phyloP scores from a whole-genome alignment of 2,113 vertebrate genomes.

The Cygnus buccinator region DNA sequence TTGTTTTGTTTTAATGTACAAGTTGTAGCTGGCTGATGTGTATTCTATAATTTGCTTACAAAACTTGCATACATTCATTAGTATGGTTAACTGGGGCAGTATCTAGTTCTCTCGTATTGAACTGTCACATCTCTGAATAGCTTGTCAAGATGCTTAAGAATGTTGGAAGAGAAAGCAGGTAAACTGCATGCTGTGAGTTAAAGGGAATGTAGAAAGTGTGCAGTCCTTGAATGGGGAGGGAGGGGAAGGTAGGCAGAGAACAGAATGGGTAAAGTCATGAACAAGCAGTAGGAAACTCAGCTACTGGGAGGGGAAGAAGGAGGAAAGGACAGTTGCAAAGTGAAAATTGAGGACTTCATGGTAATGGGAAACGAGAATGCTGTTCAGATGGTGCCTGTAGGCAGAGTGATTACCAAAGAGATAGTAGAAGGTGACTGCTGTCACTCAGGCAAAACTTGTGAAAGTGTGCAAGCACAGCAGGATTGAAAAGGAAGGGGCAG shows the following conservation, averaged over 20 bases:
- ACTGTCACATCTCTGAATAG: background rate
- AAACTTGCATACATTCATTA: background rate
- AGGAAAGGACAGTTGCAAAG: background rate
- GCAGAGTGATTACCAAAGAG: background rate
- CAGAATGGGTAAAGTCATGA: accelerated
- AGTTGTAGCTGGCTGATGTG: background rate
- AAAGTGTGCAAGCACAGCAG: background rate
- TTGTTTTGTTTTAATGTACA: background rate
- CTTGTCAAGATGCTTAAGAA: background rate
- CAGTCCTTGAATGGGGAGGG: too few relatives aligned
- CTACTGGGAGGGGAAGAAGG: background rate
- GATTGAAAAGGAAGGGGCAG: background rate
- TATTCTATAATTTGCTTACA: background rate
- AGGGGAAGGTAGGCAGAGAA: background rate
- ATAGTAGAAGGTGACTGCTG: background rate
- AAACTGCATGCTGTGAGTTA: accelerated
- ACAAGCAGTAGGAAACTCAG: background rate
- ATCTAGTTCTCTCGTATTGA: background rate
- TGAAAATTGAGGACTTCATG: background rate
- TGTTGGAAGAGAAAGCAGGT: background rate
- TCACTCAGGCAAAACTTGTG: background rate
- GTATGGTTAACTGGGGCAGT: background rate
- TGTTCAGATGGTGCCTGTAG: too few relatives aligned
- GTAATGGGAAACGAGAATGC: background rate
- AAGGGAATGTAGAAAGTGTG: background rate